These are phyloP conservation scores for Hippoglossus hippoglossus DNA, from an alignment of 2,797 vertebrate genomes.

Conservation along the genomic window DNA sequence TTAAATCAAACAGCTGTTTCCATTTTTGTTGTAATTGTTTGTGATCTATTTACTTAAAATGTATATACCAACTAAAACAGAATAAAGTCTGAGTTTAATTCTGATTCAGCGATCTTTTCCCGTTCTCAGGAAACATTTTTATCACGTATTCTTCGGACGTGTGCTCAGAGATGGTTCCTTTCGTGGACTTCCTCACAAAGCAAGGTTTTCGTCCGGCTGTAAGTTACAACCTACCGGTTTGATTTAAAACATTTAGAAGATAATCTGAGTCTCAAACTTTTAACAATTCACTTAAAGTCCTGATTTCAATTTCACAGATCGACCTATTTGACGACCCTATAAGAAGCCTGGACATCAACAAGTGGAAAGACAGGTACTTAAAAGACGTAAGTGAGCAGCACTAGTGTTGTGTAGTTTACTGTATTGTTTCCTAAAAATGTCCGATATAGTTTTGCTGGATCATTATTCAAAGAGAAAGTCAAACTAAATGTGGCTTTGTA, in stretches of 20 bases:
- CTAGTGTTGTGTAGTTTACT: no score
- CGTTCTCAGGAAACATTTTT: slow-evolving; percentile 88
- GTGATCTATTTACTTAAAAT: no score
- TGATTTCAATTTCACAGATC: slow-evolving; percentile 78
- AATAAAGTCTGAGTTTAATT: no score
- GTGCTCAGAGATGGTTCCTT: slow-evolving; percentile 86
- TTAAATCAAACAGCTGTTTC: no score
- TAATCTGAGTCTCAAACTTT: background rate
- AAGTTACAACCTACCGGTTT: slow-evolving; percentile 29
- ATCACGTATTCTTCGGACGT: slow-evolving; percentile 91
- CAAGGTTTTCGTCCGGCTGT: slow-evolving; percentile 89
- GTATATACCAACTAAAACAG: no score
- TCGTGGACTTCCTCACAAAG: slow-evolving; percentile 88
- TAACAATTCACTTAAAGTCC: background rate
- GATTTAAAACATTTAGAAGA: background rate
- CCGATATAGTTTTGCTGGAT: no score
- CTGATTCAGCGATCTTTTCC: background rate
- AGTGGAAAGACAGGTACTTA: slow-evolving; percentile 90
- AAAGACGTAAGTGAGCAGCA: slow-evolving; percentile 86
- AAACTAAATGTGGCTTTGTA: background rate
- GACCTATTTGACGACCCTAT: slow-evolving; percentile 88
- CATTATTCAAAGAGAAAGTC: background rate
- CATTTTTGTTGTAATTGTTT: no score
- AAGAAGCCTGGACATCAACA: slow-evolving; percentile 88
- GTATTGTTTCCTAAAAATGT: no score